phyloP scores from a whole-genome alignment of 2,888 invertebrate genomes.

The Notocelia uddmanniana region DNA sequence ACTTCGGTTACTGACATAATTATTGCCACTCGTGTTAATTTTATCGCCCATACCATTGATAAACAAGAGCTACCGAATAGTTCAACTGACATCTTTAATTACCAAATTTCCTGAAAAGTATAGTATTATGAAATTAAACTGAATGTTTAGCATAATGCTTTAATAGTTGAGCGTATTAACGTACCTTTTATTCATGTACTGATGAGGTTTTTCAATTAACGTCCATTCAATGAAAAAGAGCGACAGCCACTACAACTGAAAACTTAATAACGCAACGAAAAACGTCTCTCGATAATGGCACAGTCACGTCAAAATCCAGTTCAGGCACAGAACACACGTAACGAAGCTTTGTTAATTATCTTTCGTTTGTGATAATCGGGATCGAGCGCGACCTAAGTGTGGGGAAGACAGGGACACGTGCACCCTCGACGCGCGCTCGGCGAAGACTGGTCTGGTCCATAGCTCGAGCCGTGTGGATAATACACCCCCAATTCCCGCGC shows the following conservation, averaged over 20 bases:
- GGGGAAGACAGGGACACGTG: constrained; percentile 62
- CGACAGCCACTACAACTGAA: constrained; percentile 48
- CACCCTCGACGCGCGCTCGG: constrained; percentile 67
- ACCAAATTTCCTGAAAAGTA: background rate
- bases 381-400: constrained; percentile 65
- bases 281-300: constrained; percentile 62
- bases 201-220: constrained; percentile 59
- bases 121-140: background rate
- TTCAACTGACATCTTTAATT: background rate
- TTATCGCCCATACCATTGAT: background rate
- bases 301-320: constrained; percentile 74
- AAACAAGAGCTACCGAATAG: background rate
- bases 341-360: constrained; percentile 64
- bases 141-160: background rate
- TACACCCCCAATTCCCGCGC: constrained; percentile 81
- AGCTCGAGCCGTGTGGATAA: constrained; percentile 78
- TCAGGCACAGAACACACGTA: constrained; percentile 69
- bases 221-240: constrained; percentile 63
- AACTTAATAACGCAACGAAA: constrained; percentile 39
- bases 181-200: constrained; percentile 68
- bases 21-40: constrained; percentile 17
- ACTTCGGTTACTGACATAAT: constrained; percentile 28
- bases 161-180: constrained; percentile 48
- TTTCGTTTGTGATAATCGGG: constrained; percentile 73
- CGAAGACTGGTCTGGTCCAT: constrained; percentile 78